Evolutionary conservation across 2,888 invertebrate species (phyloP), one percentile per base, ranked within the genome.

Genomic region (Pterostichus madidus): DNA sequence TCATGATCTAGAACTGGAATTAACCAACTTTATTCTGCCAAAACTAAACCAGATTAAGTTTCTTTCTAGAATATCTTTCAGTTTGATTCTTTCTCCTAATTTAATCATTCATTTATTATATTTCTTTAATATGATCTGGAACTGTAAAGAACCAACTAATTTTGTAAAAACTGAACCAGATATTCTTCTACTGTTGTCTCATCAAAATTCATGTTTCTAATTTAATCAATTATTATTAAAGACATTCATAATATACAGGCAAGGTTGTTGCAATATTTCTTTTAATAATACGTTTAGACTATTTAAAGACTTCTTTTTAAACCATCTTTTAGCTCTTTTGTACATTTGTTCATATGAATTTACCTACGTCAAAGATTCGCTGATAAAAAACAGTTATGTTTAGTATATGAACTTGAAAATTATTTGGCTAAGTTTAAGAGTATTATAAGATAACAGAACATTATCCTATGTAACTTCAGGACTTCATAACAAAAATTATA

Each of bases 1-100:
- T 64, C 64, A 64, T 64, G 13, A 56, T 56, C 17, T 49, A 49
- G 5, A 56, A 71, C 68, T 71, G 44, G 68, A 71, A 17, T 15
- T 13, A 71, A 44, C 68, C 17, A 39, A 46, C 7, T 71, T 39
- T 71, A 35, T 32, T 64, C 2, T 64, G 64, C 35, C 24, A 32
- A 64, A 68, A 71, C 15, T 13, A 24, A 24, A 24, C 24, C 3
- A 24, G 39, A 13, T 5, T 39, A n/a, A 39, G 64, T 15, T 13
- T 24, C 24, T 39, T 68, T 68, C 39, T 39, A 68, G 64, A 39
- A 68, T 59, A 59, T 13, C n/a, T 39, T 39, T 39, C 35, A n/a
- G n/a, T 10, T 68, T 39, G 3, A 24, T 24, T 24, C 24, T 24
- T 24, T 24, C 24, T 24, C 24, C 1, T 24, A 24, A 24, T 24